Percentiles rank a stretch among this genome's conserved stretches.
Evolutionary conservation across 2,797 vertebrate genomes (phyloP).

Genomic region (Hylomyscus alleni): DNA sequence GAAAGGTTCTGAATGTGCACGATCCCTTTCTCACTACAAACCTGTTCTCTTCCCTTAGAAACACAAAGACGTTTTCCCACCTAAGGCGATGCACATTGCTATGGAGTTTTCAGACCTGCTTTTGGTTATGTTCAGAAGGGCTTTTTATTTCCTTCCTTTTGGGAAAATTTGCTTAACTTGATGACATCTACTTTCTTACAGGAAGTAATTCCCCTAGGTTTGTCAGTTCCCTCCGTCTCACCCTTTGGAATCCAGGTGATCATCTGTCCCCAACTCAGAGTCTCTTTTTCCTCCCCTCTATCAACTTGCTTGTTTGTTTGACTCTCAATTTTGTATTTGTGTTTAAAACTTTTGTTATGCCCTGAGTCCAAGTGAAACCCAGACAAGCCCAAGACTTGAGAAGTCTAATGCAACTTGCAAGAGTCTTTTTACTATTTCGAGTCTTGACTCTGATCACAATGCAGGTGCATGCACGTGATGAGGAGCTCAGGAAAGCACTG

Average conservation of each 20-base stretch:
- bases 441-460: too few species aligned
- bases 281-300: not conserved
- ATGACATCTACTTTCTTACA: not conserved
- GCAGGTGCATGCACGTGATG: too few species aligned
- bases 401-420: too few species aligned
- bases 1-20: not conserved
- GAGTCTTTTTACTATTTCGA: too few species aligned
- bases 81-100: not conserved
- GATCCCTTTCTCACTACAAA: not conserved
- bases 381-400: too few species aligned
- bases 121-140: not conserved
- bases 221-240: not conserved
- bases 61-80: not conserved
- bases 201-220: not conserved
- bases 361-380: too few species aligned
- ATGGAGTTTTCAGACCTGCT: not conserved
- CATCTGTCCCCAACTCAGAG: not conserved
- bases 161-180: not conserved
- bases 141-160: not conserved
- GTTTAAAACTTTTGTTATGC: not conserved
- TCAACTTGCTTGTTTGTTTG: not conserved
- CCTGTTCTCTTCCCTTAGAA: not conserved
- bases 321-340: not conserved
- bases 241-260: not conserved
- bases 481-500: too few species aligned